A percentile compares a stretch with the other conserved stretches of the same genome.
phyloP scores from a whole-genome alignment of 1,140 invertebrate species.

The Teleogryllus occipitalis region DNA sequence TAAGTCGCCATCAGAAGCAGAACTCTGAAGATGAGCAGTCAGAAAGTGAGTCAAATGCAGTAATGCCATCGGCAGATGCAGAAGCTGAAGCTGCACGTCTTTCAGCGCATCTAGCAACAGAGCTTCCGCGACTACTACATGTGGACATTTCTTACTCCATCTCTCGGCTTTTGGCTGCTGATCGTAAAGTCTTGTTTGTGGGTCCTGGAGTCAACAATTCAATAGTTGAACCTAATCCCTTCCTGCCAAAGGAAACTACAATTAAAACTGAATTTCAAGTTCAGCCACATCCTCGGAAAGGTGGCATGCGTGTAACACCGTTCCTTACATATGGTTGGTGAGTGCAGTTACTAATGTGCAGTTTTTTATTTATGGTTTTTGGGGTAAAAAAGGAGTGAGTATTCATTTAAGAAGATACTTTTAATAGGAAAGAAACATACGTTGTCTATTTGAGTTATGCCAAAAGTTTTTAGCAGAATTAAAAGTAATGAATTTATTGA shows the following conservation, averaged over 20 bases:
- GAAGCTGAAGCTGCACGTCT: constrained; percentile 32
- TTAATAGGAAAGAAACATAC: not conserved
- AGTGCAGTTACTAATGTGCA: constrained; percentile 28
- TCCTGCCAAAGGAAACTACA: constrained; percentile 44
- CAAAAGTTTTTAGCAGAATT: too few species aligned
- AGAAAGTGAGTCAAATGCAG: constrained; percentile 22
- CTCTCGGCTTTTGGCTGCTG: constrained; percentile 73
- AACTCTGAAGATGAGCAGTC: not conserved
- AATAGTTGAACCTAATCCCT: constrained; percentile 54
- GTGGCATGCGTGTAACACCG: constrained; percentile 71
- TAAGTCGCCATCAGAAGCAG: constrained; percentile 2
- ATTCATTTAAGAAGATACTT: not conserved
- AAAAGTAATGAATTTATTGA: too few species aligned
- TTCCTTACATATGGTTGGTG: constrained; percentile 83
- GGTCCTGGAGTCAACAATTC: constrained; percentile 34
- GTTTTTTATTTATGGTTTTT: not conserved
- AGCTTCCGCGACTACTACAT: constrained; percentile 69
- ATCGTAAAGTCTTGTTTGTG: constrained; percentile 69
- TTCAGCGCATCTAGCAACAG: constrained; percentile 51
- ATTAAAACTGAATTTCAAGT: constrained; percentile 38
- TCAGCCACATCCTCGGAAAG: constrained; percentile 59
- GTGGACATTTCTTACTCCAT: constrained; percentile 72
- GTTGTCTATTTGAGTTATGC: too few species aligned
- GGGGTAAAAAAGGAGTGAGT: not conserved
- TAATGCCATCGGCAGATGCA: not conserved